Evolutionary conservation across 1,140 invertebrate genomes (phyloP).

Genomic region (Diorhabda carinulata): DNA sequence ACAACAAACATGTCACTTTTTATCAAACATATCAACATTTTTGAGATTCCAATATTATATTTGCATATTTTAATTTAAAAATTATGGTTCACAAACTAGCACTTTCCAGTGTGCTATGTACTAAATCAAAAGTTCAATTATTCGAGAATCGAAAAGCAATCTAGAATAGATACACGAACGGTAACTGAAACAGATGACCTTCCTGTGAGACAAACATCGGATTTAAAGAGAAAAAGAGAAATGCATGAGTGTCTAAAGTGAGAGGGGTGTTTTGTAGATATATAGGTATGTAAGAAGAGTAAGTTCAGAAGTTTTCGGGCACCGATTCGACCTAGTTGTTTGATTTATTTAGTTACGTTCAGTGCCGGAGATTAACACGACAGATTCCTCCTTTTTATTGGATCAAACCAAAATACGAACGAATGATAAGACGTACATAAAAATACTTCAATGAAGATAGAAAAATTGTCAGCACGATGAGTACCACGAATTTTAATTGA

Average conservation of each 20-base stretch:
- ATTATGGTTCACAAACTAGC: not conserved
- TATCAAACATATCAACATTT: too few species aligned
- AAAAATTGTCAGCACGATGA: too few species aligned
- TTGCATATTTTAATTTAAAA: not conserved
- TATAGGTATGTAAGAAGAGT: constrained; percentile 6
- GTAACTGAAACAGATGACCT: constrained; percentile 14
- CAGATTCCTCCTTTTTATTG: too few species aligned
- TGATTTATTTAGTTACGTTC: not conserved
- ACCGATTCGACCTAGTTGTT: constrained; percentile 9
- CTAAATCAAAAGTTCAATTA: constrained; percentile 15
- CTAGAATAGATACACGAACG: not conserved
- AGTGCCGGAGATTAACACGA: not conserved
- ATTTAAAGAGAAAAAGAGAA: constrained; percentile 9
- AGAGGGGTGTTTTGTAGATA: constrained; percentile 11
- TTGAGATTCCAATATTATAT: not conserved
- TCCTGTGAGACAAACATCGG: not conserved
- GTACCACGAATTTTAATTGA: too few species aligned
- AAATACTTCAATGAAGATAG: too few species aligned
- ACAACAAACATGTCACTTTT: too few species aligned
- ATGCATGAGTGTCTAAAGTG: constrained; percentile 8
- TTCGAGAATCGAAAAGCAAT: constrained; percentile 5
- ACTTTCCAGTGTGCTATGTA: not conserved
- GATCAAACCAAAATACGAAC: too few species aligned
- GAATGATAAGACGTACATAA: too few species aligned
- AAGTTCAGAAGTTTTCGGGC: constrained; percentile 10